Base-by-base conservation (phyloP, 2,888 invertebrate species). In the Pomacea canaliculata region DNA sequence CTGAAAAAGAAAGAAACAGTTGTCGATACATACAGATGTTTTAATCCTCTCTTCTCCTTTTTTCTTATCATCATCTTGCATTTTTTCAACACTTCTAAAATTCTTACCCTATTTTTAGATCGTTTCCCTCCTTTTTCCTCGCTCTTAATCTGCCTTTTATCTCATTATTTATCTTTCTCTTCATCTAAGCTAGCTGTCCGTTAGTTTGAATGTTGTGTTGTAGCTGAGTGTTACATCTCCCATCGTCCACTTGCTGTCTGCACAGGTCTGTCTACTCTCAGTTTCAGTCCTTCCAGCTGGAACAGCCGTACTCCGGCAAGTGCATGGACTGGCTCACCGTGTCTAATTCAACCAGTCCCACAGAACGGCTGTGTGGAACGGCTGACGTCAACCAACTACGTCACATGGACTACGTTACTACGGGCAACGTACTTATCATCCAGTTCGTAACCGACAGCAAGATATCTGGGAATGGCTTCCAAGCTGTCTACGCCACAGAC, bases 281-380 rank as follows among this genome's bases (percentile, higher is more conserved):
- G 74, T 74, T 74, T 63, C 74, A 74, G 69, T 27, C 67, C 48
- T 74, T 74, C 48, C 62, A 49, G 8, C 27, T 74, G 68, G 74
- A 74, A 60, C 60, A 74, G 48, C 18, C 69, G 1, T 74, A 74
- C 46, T 59, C 68, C 1, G 23, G 59, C 2, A 56, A 68, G 19
- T 74, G 74, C 37, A 67, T 74, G 48, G 74, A 74, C 62, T 74
- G 68, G 23, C 56, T 74, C 10, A 69, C 48, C 10, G 69, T 74
- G 48, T 68, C 74, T 3, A 37, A 49, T 18, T 60, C 67, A 27
- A 23, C 48, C n/a, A 13, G 46, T 62, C 0, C 46, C 16, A 66
- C 7, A 27, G 60, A 19, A 8, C 13, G 46, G 4, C 19, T 74
- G 8, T 74, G 74, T 60, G 74, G 74, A 7, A 67, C 59, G 8